Base-by-base conservation (phyloP, 2,113 vertebrate species). In the Stigmatopora argus region DNA sequence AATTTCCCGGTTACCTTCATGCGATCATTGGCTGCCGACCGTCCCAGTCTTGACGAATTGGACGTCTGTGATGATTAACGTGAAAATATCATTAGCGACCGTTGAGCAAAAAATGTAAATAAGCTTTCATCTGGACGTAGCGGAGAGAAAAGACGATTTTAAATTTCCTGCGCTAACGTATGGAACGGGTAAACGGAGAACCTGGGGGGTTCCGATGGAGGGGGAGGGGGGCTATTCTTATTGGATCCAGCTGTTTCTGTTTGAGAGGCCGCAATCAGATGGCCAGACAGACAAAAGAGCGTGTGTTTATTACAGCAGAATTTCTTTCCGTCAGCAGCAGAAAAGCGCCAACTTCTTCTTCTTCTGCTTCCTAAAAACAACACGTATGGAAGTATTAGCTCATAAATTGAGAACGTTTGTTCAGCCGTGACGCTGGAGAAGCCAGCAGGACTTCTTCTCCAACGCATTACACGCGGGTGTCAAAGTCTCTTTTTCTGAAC, bases 91-190 rank as follows among this genome's bases (percentile, higher is more conserved):
- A 31, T 31, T 31, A 31, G 44, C 11, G 7, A 65, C 41, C 12
- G 35, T 59, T 64, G 23, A 19, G 14, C 8, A 67, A 59, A 26
- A 7, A 21, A 52, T 59, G 21, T 31, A 60, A 64, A 61, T 19
- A 6, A 19, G 45, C 12, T 61, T 3, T 41, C 17, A 59, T 41
- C 18, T 19, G 18, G 58, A 11, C 1, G 23, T 23, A 56, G 53
- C 52, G 13, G 51, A n/a, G 23, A 58, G 56, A 26, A 58, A 58
- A n/a, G n/a, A n/a, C 18, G 35, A 61, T 68, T 62, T 64, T 65
- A 72, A 73, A 74, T 77, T 61, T 88, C 81, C 85, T 82, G 78
- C 83, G 84, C 73, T 73, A 80, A 87, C 70, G 72, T 81, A 86
- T 75, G 74, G 73, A 86, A 84, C 78, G 66, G 56, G 62, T 81